Evolutionary conservation across 2,888 invertebrate species (phyloP), one percentile per base, ranked within the genome.

Genomic region (Sarcophaga carnaria): DNA sequence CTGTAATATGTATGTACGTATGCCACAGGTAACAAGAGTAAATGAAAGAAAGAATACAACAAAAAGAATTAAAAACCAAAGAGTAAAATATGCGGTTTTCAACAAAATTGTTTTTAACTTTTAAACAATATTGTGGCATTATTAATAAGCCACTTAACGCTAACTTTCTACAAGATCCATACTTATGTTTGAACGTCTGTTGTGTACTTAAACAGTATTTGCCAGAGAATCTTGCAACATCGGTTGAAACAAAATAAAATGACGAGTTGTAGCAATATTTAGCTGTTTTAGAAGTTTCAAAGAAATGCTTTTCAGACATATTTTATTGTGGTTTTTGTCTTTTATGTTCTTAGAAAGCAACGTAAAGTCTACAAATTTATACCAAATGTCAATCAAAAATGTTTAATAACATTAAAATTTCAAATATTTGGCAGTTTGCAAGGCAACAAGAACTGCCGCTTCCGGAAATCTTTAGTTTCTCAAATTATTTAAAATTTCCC

Each of bases 131-230:
- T 80, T 80, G 83, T 83, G 80, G 86, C 64, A 80, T 83, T 83
- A 83, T 78, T 86, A 86, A 86, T 86, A 86, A 86, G 83, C 86
- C 86, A 86, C 86, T 86, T 86, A 86, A 86, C 83, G 83, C 86
- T 76, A 22, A 64, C 69, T 83, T 78, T 80, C 77, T 74, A 80
- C 64, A 72, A 86, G 82, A 80, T 60, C 72, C 54, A 75, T 74
- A 70, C 37, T 79, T 59, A 14, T 70, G 10, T 69, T 37, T 71
- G 47, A 70, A 59, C 22, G 49, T 75, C 27, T 69, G 69, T 22
- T 62, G 72, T 54, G 22, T 72, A 4, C 14, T 10, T 37, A 49
- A 11, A 49, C 27, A 64, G 63, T n/a, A 8, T 4, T 27, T 45
- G 60, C 45, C 59, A 63, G 22, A 10, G 59, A 62, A 78, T 63